phyloP scores from a whole-genome alignment of 2,888 invertebrate species.

The Macaria liturata region DNA sequence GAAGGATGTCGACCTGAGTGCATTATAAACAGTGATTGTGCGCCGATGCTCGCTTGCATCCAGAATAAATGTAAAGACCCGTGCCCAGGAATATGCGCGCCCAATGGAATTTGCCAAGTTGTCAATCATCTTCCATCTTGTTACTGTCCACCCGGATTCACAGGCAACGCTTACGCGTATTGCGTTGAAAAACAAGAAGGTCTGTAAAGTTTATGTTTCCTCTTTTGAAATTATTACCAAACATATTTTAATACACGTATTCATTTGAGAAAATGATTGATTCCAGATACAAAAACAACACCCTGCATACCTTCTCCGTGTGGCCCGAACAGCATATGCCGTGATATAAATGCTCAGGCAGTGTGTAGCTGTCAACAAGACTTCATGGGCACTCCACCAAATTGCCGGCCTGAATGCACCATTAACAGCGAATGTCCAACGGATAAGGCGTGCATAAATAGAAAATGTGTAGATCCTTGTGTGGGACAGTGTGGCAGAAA shows the following conservation, averaged over 20 bases:
- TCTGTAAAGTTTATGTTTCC: conserved; percentile 41
- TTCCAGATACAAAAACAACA: conserved; percentile 70
- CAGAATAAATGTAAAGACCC: conserved; percentile 91
- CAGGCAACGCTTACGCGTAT: conserved; percentile 87
- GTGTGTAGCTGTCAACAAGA: conserved; percentile 88
- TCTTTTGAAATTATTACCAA: not conserved
- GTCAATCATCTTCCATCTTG: conserved; percentile 90
- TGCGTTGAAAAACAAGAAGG: conserved; percentile 79
- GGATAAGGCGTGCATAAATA: conserved; percentile 89
- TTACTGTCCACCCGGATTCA: conserved; percentile 86
- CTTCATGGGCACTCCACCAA: conserved; percentile 90
- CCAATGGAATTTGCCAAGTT: conserved; percentile 89
- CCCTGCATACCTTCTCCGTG: conserved; percentile 90
- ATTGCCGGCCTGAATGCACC: conserved; percentile 91
- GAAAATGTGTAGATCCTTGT: conserved; percentile 91
- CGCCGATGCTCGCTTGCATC: conserved; percentile 88
- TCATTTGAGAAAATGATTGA: conserved; percentile 16
- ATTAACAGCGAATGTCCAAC: conserved; percentile 90
- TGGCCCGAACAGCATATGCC: conserved; percentile 90
- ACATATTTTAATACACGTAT: not conserved
- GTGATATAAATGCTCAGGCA: conserved; percentile 86
- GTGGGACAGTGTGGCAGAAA: conserved; percentile 90
- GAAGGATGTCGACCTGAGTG: conserved; percentile 92
- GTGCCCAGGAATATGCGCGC: conserved; percentile 89
- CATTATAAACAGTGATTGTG: conserved; percentile 90